Evolutionary conservation across 2,113 vertebrate species (phyloP).

Genomic region (Glareola pratincola): DNA sequence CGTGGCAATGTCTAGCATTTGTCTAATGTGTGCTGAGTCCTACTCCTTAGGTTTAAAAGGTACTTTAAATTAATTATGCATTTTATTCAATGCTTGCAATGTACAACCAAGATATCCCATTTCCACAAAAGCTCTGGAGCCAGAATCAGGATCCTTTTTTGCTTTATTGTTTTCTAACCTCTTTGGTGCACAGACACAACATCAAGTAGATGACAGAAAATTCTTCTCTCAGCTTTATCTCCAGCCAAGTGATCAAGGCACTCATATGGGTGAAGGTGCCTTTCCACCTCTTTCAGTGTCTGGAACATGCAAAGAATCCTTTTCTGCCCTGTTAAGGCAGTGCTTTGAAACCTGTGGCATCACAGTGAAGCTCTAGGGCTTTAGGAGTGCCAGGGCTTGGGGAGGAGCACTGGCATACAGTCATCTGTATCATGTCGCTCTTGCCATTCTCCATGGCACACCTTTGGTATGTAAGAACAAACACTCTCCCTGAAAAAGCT

Average conservation of each 20-base stretch:
- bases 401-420: neutral
- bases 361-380: neutral
- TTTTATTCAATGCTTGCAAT: neutral
- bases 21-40: neutral
- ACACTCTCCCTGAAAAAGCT: neutral
- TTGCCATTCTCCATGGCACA: neutral
- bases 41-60: neutral
- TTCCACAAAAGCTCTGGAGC: neutral
- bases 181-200: neutral
- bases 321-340: neutral
- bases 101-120: neutral
- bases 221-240: neutral
- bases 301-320: neutral
- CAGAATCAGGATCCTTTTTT: neutral
- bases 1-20: neutral
- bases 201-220: neutral
- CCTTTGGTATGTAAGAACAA: neutral
- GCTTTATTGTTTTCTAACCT: neutral
- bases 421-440: neutral
- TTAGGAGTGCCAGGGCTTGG: neutral
- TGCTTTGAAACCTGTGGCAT: neutral
- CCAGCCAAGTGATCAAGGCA: neutral
- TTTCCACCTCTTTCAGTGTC: neutral
- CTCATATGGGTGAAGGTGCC: rapidly evolving
- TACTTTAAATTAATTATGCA: neutral